These are phyloP conservation scores for Dasypolia templi DNA, from an alignment of 2,888 invertebrate species.

Conservation along the genomic window DNA sequence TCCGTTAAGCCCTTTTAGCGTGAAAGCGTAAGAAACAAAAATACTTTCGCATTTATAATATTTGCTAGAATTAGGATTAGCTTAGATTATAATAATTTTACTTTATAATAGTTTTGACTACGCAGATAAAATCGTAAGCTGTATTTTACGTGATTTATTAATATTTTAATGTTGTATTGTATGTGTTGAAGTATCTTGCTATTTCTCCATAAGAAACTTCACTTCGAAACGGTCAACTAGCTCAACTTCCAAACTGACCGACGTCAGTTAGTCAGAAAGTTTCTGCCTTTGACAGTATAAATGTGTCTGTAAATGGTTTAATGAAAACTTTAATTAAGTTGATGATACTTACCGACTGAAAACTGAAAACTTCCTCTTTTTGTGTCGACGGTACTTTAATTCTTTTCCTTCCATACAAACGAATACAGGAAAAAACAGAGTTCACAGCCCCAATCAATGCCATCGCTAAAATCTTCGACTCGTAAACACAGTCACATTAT, in stretches of 20 bases:
- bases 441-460: slow-evolving; percentile 3
- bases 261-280: background rate
- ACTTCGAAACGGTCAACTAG: background rate
- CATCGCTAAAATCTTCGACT: slow-evolving; percentile 21
- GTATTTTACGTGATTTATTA: background rate
- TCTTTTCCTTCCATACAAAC: background rate
- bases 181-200: background rate
- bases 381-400: background rate
- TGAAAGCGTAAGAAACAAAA: too few relatives aligned
- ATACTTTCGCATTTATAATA: too few relatives aligned
- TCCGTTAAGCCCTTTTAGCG: too few relatives aligned
- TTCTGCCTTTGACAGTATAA: background rate
- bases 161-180: background rate
- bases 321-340: background rate
- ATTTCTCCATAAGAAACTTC: background rate
- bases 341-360: background rate
- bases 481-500: slow-evolving; percentile 47
- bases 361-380: too few relatives aligned
- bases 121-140: background rate
- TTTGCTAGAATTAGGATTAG: too few relatives aligned
- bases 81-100: too few relatives aligned
- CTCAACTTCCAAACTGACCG: background rate
- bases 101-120: too few relatives aligned
- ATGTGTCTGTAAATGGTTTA: background rate
- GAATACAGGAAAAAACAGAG: background rate